Evolutionary conservation across 2,888 invertebrate species (phyloP).

Genomic region (Ennomos quercinarius): DNA sequence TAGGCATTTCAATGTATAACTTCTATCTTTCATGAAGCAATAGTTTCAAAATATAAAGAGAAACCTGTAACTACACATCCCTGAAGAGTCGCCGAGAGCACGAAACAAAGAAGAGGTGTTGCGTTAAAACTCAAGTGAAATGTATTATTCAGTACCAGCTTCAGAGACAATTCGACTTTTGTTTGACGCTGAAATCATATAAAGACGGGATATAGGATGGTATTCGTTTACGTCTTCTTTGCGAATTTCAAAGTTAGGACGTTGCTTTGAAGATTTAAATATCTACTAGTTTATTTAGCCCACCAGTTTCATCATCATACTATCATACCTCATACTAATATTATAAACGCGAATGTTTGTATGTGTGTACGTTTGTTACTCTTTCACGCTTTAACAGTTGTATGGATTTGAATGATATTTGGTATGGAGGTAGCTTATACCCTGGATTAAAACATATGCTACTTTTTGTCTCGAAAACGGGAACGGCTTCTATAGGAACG

Average conservation of each 20-base stretch:
- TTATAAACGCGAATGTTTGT: too few species aligned
- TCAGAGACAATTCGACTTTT: constrained; percentile 62
- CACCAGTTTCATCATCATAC: too few species aligned
- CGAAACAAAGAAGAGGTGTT: constrained; percentile 69
- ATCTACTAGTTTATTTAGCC: too few species aligned
- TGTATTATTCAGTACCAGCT: constrained; percentile 69
- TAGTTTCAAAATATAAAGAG: constrained; percentile 14
- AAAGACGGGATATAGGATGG: constrained; percentile 44
- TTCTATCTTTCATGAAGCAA: constrained; percentile 2
- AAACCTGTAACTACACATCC: constrained; percentile 27
- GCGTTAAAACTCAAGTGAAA: constrained; percentile 71
- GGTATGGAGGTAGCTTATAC: too few species aligned
- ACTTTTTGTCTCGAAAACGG: too few species aligned
- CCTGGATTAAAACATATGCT: too few species aligned
- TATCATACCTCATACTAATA: too few species aligned
- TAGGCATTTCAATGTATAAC: constrained; percentile 7
- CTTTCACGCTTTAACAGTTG: too few species aligned
- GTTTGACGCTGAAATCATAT: constrained; percentile 58
- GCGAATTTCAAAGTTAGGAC: constrained; percentile 1
- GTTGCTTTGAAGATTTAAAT: not conserved
- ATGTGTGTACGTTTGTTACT: too few species aligned
- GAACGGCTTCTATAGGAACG: too few species aligned
- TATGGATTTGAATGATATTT: too few species aligned
- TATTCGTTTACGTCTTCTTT: constrained; percentile 38
- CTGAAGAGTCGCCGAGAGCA: constrained; percentile 44